phyloP scores from a whole-genome alignment of 1,140 invertebrate species.

The Oreohelix idahoensis region DNA sequence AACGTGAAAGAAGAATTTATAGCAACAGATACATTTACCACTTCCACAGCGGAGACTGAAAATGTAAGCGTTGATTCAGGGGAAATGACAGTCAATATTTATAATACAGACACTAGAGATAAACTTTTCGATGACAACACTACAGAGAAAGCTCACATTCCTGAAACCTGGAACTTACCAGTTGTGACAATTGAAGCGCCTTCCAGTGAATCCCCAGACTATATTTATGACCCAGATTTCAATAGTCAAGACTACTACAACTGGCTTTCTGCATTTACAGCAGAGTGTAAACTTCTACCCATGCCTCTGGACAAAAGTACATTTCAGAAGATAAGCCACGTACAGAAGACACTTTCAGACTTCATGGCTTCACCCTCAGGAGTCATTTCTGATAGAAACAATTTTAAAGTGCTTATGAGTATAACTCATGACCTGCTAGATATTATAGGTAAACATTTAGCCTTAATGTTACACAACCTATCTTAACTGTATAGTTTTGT shows the following conservation, averaged over 20 bases:
- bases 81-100: neutral
- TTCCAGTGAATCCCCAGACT: constrained; percentile 46
- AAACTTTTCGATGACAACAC: neutral
- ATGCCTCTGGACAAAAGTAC: constrained; percentile 65
- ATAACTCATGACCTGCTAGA: constrained; percentile 66
- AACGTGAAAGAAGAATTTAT: neutral
- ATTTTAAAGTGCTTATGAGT: constrained; percentile 67
- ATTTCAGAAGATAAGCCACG: constrained; percentile 70
- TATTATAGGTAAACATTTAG: constrained; percentile 67
- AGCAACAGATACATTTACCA: neutral
- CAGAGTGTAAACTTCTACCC: constrained; percentile 62
- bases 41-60: neutral
- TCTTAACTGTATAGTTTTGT: neutral
- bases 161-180: neutral
- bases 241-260: constrained; percentile 69
- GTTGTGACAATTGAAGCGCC: neutral
- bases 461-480: constrained; percentile 60
- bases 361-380: constrained; percentile 68
- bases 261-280: constrained; percentile 69
- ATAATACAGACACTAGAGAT: neutral
- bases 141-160: neutral
- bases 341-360: constrained; percentile 68
- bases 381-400: constrained; percentile 65
- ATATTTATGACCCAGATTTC: constrained; percentile 64
- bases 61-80: neutral